Conservation (phyloP, 1,140 invertebrate genomes). For the Stegodyphus dumicola region DNA sequence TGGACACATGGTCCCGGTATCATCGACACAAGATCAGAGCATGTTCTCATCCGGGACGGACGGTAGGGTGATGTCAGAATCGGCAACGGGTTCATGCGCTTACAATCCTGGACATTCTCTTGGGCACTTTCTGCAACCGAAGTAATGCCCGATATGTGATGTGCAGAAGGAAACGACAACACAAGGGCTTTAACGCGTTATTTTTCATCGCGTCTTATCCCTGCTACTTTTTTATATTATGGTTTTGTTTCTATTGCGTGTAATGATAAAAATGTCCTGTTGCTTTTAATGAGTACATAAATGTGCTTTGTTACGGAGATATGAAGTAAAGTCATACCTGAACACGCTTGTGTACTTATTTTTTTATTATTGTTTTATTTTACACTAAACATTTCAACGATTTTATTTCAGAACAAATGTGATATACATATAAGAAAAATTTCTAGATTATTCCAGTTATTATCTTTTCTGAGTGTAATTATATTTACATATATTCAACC, state of each 20-base stretch:
- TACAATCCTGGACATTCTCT: slow-evolving; percentile 55
- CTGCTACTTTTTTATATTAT: background rate
- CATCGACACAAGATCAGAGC: slow-evolving; percentile 39
- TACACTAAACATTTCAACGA: background rate
- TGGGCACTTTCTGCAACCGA: slow-evolving; percentile 55
- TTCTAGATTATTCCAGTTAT: background rate
- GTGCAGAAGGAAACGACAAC: background rate
- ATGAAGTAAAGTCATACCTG: background rate
- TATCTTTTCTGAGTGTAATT: background rate
- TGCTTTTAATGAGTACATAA: background rate
- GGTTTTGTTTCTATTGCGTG: background rate
- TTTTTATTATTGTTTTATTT: background rate
- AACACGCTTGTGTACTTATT: background rate
- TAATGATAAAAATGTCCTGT: background rate
- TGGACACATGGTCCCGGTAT: slow-evolving; percentile 47
- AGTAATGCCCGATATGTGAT: background rate
- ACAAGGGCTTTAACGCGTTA: background rate
- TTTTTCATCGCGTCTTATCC: background rate
- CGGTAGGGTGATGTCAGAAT: slow-evolving; percentile 10
- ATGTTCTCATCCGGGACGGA: slow-evolving; percentile 29
- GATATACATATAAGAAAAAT: background rate
- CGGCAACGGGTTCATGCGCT: slow-evolving; percentile 36
- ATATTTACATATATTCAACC: background rate
- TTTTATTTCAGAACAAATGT: too few species aligned
- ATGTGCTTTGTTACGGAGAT: background rate